phyloP scores from a whole-genome alignment of 2,888 invertebrate species.

The Leptura quadrifasciata region DNA sequence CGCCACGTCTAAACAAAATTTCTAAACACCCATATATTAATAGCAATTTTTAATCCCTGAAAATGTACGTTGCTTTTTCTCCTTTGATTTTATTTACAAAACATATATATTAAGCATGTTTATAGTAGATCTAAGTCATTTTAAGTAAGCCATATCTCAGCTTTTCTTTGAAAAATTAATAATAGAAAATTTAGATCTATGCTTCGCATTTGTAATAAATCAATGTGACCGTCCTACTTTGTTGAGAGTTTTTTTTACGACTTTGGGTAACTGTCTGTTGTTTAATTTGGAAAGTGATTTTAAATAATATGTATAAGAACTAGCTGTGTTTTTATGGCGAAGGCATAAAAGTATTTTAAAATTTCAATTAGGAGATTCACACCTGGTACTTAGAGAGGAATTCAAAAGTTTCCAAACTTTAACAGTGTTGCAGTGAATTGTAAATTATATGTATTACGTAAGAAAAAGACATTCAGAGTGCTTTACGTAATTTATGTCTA shows the following conservation, averaged over 20 bases:
- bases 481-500: neutral
- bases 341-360: constrained; percentile 15
- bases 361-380: constrained; percentile 15
- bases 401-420: constrained; percentile 14
- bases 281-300: constrained; percentile 20
- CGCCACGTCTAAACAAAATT: neutral
- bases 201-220: constrained; percentile 4
- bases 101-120: constrained; percentile 9
- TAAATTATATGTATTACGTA: constrained; percentile 5
- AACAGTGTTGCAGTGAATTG: neutral
- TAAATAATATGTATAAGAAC: constrained; percentile 14
- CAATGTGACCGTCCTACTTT: neutral
- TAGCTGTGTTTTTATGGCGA: constrained; percentile 9
- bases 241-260: constrained; percentile 1
- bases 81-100: constrained; percentile 28
- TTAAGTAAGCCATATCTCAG: neutral
- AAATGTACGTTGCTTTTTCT: constrained; percentile 5
- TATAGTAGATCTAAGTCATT: neutral
- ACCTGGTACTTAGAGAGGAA: constrained; percentile 15
- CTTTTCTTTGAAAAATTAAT: constrained; percentile 15
- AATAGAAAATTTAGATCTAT: constrained; percentile 13
- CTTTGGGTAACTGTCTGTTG: neutral
- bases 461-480: constrained; percentile 6
- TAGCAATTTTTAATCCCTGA: constrained; percentile 29
- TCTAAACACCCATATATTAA: constrained; percentile 15